Percentiles rank a stretch among this genome's conserved stretches.
phyloP scores from a whole-genome alignment of 1,140 invertebrate species.

The Neodiprion lecontei region DNA sequence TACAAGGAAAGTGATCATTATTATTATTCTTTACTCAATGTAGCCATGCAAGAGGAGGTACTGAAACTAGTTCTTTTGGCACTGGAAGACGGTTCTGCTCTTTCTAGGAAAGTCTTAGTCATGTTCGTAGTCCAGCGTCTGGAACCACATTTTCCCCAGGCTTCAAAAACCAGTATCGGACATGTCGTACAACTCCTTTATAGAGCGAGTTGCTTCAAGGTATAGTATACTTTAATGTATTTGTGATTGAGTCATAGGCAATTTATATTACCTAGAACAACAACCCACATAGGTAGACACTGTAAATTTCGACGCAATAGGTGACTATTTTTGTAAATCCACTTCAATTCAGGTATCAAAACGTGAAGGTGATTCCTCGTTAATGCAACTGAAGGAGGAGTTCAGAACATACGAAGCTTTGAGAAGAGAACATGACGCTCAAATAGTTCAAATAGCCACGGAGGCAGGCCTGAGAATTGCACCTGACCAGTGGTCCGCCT shows the following conservation, averaged over 20 bases:
- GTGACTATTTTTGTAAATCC: background rate
- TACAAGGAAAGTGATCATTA: background rate
- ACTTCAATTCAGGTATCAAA: conserved; percentile 82
- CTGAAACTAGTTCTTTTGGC: conserved; percentile 92
- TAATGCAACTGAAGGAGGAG: conserved; percentile 99
- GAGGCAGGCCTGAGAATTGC: conserved; percentile 96
- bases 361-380: conserved; percentile 94
- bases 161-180: conserved; percentile 97
- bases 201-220: conserved; percentile 97
- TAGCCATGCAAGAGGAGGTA: conserved; percentile 98
- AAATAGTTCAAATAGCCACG: conserved; percentile 96
- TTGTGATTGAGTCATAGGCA: background rate
- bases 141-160: conserved; percentile 95
- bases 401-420: conserved; percentile 94
- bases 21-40: conserved; percentile 31
- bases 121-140: conserved; percentile 98
- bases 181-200: conserved; percentile 98
- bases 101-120: conserved; percentile 96
- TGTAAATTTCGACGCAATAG: too few relatives aligned
- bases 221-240: conserved; percentile 53
- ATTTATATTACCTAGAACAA: background rate
- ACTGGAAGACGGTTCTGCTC: conserved; percentile 94
- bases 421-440: conserved; percentile 95
- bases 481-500: conserved; percentile 97
- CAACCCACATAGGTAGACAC: too few relatives aligned